Evolutionary conservation across 2,797 vertebrate genomes (phyloP), one percentile per base, ranked within the genome.

Genomic region (Prionace glauca): DNA sequence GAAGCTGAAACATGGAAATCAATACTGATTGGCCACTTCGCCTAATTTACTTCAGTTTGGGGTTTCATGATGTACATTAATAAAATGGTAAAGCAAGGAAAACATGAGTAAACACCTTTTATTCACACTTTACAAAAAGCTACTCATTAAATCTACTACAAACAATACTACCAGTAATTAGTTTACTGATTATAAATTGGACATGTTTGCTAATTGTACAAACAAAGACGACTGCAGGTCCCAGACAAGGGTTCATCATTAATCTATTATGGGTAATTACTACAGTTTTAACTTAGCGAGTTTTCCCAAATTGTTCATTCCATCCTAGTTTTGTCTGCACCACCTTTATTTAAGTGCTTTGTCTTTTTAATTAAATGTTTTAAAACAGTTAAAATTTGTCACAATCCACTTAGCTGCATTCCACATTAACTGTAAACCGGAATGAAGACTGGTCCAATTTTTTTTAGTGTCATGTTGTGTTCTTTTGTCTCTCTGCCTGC

Each of bases 51-150:
- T 95, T 72, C 45, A 72, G 93, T 74, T 95, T 95, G 93, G 93
- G 93, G 71, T 98, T 97, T 98, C 98, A 98, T 98, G 98, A 98
- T 98, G 98, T 97, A 98, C 97, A 97, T 97, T 97, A 98, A 97
- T 98, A 98, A 98, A 98, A 99, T 98, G 98, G 98, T 98, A 97
- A 98, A 98, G 98, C 97, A 98, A 98, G 99, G 98, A 97, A 98
- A 99, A 99, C 98, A 98, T 97, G 97, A 98, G 98, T 98, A 98
- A 98, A 97, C 98, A 98, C 98, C 98, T 98, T 99, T 98, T 99
- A 99, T 99, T 99, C 98, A 99, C 98, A 99, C 98, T 98, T 99
- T 98, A 99, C 98, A 98, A 98, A 97, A 96, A 97, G 97, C 98
- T 98, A 98, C 97, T 97, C 97, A 98, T 97, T 98, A 98, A 98